These are phyloP conservation scores for Aulostomus chinensis DNA, from an alignment of 2,797 vertebrate species.

Conservation along the genomic window DNA sequence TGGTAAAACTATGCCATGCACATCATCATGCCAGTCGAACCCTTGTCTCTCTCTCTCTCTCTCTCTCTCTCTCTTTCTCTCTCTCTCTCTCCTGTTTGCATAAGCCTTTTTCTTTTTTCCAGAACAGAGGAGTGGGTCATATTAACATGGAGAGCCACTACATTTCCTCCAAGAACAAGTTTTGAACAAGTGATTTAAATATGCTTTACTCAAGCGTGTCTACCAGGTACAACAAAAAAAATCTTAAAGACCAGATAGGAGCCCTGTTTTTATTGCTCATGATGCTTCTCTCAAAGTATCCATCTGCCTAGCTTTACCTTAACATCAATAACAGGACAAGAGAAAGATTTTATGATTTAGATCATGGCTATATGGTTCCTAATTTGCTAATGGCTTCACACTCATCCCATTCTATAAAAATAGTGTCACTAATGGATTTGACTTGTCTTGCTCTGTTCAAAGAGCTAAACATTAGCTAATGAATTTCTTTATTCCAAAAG, in stretches of 20 bases:
- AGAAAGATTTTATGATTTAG: background rate
- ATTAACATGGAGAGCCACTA: background rate
- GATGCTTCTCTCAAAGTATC: no score
- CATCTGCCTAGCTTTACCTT: background rate
- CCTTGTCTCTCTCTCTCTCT: background rate
- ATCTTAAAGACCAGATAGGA: background rate
- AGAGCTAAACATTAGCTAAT: no score
- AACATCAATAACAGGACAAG: background rate
- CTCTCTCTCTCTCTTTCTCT: background rate
- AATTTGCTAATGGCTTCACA: constrained; percentile 26
- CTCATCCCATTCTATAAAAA: background rate
- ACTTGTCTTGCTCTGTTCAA: background rate
- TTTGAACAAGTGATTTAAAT: no score
- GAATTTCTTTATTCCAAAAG: constrained; percentile 7
- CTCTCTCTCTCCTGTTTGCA: background rate
- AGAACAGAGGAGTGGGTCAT: background rate
- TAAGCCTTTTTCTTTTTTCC: background rate
- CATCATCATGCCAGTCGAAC: background rate
- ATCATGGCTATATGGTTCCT: background rate
- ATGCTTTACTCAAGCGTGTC: background rate
- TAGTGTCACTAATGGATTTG: constrained; percentile 9
- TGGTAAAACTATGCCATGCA: constrained; percentile 12
- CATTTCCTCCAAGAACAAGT: background rate
- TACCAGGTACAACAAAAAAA: background rate
- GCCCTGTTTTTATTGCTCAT: no score